phyloP scores from a whole-genome alignment of 2,113 vertebrate genomes.

The Amblyopsis rosae region DNA sequence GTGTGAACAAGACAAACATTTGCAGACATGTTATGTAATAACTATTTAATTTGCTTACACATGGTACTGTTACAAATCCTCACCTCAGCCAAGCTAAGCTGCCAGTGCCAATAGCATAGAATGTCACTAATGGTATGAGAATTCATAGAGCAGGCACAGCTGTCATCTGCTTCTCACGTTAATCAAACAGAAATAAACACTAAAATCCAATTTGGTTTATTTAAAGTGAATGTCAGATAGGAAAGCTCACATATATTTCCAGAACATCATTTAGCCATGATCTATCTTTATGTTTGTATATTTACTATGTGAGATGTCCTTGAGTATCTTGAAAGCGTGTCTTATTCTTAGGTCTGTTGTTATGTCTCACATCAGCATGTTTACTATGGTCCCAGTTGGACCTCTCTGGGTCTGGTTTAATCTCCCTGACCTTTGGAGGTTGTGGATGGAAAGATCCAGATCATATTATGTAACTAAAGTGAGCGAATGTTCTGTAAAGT shows the following conservation, averaged over 20 bases:
- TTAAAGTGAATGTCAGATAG: not conserved
- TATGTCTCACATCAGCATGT: conserved; percentile 20
- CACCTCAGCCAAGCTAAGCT: not conserved
- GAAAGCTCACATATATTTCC: not conserved
- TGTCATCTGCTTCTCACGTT: not conserved
- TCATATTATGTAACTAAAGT: conserved; percentile 25
- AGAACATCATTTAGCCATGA: no score
- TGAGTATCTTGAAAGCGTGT: no score
- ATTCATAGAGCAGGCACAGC: conserved; percentile 22
- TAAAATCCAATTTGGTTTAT: not conserved
- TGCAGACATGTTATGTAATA: conserved; percentile 41
- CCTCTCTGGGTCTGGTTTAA: conserved; percentile 22
- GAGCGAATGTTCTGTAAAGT: conserved; percentile 4
- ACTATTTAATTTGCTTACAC: conserved; percentile 15
- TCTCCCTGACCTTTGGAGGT: conserved; percentile 40
- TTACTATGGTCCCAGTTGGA: conserved; percentile 9
- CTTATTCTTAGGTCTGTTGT: conserved; percentile 2
- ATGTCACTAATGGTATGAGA: conserved; percentile 40
- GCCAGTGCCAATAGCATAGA: conserved; percentile 1
- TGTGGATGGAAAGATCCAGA: conserved; percentile 26
- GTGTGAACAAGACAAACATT: conserved; percentile 56
- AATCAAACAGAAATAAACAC: not conserved
- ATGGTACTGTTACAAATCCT: not conserved
- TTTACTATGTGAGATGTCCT: no score
- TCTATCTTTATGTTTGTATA: no score